These are phyloP conservation scores for Ganaspis brasiliensis DNA, from an alignment of 2,888 invertebrate genomes.

Conservation along the genomic window DNA sequence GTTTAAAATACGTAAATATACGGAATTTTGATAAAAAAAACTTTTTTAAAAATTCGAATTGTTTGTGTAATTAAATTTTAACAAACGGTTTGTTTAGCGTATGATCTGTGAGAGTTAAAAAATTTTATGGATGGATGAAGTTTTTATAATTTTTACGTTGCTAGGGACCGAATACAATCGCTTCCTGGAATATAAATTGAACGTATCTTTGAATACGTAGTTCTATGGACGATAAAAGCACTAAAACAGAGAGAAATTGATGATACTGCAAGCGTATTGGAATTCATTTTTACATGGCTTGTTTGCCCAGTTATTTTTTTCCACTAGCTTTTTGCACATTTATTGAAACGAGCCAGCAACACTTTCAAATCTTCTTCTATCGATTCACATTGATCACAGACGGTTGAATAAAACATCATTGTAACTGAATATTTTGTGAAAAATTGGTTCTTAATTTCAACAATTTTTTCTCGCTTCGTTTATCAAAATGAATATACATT, in stretches of 20 bases:
- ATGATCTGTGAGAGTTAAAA: too few species aligned
- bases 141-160: conserved; percentile 3
- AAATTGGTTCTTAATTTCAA: neutral
- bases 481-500: neutral
- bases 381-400: conserved; percentile 2
- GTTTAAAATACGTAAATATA: too few species aligned
- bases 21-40: too few species aligned
- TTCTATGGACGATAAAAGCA: conserved; percentile 10
- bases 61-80: too few species aligned
- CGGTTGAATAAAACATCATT: conserved; percentile 15
- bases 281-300: conserved; percentile 34
- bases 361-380: neutral
- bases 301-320: conserved; percentile 12
- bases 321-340: neutral
- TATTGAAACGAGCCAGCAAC: neutral
- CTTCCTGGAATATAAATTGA: conserved; percentile 17
- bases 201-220: neutral
- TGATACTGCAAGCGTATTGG: conserved; percentile 22
- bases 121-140: too few species aligned
- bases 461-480: neutral
- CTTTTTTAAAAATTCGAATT: too few species aligned
- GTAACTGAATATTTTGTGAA: conserved; percentile 15
- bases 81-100: too few species aligned
- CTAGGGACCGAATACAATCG: neutral
- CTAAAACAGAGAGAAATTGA: conserved; percentile 26